Conservation (phyloP, 1,140 invertebrate species). For the Sminthurides bifidus region DNA sequence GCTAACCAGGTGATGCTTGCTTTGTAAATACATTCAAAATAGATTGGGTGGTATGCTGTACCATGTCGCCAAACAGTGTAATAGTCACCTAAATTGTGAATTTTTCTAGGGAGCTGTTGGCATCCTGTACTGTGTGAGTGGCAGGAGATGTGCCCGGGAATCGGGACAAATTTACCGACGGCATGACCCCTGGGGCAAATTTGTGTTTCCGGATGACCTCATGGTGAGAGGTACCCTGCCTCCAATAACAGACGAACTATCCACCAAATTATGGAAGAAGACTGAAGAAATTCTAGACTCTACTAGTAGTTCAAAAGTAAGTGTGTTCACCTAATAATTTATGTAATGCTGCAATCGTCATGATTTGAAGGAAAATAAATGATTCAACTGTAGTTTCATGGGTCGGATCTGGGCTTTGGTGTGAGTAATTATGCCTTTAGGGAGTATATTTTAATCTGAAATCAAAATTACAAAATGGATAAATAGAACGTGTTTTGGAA, state of each 20-base stretch:
- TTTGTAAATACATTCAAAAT: not conserved
- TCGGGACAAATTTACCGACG: slow-evolving; percentile 35
- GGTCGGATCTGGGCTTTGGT: too few species aligned
- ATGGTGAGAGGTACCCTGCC: slow-evolving; percentile 32
- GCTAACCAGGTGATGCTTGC: not conserved
- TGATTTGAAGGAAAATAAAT: too few species aligned
- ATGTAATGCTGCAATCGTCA: too few species aligned
- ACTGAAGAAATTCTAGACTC: slow-evolving; percentile 51
- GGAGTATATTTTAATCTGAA: too few species aligned
- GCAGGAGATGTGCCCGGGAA: slow-evolving; percentile 32
- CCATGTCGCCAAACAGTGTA: slow-evolving; percentile 9
- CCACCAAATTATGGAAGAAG: slow-evolving; percentile 56
- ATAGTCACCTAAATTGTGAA: not conserved
- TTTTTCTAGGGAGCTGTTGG: not conserved
- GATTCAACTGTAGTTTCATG: too few species aligned
- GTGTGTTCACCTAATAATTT: too few species aligned
- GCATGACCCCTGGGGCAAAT: slow-evolving; percentile 31
- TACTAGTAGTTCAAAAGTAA: too few species aligned
- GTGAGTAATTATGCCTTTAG: too few species aligned
- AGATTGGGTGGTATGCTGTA: not conserved
- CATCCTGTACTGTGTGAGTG: slow-evolving; percentile 35
- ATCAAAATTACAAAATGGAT: too few species aligned
- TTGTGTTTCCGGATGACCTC: slow-evolving; percentile 16
- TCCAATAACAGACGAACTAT: slow-evolving; percentile 35
- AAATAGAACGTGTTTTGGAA: too few species aligned